A percentile compares a stretch with the other conserved stretches of the same genome.
phyloP scores from a whole-genome alignment of 1,140 invertebrate species.

The Bombus turneri region DNA sequence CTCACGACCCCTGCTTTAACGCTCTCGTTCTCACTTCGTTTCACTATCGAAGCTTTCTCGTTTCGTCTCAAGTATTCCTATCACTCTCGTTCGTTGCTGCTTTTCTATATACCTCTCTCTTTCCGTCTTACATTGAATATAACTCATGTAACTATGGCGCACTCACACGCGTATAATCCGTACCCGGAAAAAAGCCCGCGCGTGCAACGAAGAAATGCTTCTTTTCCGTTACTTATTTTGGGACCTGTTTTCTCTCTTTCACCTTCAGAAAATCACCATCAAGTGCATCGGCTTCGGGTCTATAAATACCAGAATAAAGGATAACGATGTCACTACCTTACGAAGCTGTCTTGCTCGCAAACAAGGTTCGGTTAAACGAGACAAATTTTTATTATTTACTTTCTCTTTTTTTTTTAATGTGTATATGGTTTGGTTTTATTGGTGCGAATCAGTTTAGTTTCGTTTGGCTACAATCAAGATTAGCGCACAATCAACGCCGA shows the following conservation, averaged over 20 bases:
- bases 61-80: conserved; percentile 21
- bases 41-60: conserved; percentile 43
- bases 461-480: conserved; percentile 22
- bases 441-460: not conserved
- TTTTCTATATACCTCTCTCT: conserved; percentile 15
- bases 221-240: not conserved
- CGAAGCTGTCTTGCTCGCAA: not conserved
- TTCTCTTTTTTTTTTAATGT: not conserved
- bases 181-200: conserved; percentile 58
- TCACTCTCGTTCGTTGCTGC: conserved; percentile 4
- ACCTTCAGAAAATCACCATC: not conserved
- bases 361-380: not conserved
- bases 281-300: conserved; percentile 1
- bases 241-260: conserved; percentile 27
- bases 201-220: conserved; percentile 22
- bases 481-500: conserved; percentile 54
- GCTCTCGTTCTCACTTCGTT: conserved; percentile 62
- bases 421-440: not conserved
- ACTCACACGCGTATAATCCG: conserved; percentile 42
- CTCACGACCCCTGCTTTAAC: conserved; percentile 27
- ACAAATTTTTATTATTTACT: not conserved
- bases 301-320: conserved; percentile 43
- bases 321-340: conserved; percentile 31
- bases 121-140: conserved; percentile 22
- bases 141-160: conserved; percentile 52